Evolutionary conservation across 1,140 invertebrate species (phyloP), one percentile per base, ranked within the genome.

Genomic region (Nephila pilipes): DNA sequence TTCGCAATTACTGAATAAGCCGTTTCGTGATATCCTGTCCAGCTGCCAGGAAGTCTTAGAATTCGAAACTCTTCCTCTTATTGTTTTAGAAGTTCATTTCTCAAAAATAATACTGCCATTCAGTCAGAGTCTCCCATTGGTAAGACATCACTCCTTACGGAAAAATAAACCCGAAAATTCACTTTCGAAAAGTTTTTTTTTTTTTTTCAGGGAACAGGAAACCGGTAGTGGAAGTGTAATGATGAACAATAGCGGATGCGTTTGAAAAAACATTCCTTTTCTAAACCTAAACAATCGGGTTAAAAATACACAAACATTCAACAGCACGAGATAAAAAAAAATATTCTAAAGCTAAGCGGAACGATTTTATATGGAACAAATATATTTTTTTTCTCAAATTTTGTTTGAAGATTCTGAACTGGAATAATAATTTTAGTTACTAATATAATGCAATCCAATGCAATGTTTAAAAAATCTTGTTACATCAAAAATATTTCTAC

Each of bases 1-100:
- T 36, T 12, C 14, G 5, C 16, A 20, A 20, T 36, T 25, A 16
- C 16, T 36, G 32, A 75, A 75, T 75, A 29, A 20, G 6, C 16
- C 29, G 29, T 75, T 75, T 75, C 69, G 32, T 75, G 69, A 75
- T 36, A 75, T 75, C 69, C 69, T 75, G 69, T 20, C 29, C 69
- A 75, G 29, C 69, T 75, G 69, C 16, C 69, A 75, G 69, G 69
- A 75, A 75, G 32, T 16, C n/a, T 75, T 18, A 75, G 69, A 75
- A 36, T 29, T 36, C 69, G 32, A 36, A 75, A 75, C 69, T 75
- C 69, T 36, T 75, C 69, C 69, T 75, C 69, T 75, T 12, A 75
- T 75, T 75, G 69, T 75, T 18, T 65, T 5, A 10, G 10, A 20
- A 12, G 10, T 25, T 29, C 18, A 18, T 36, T 75, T 75, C 29